phyloP scores from a whole-genome alignment of 2,797 vertebrate genomes.

The Lithobates pipiens region DNA sequence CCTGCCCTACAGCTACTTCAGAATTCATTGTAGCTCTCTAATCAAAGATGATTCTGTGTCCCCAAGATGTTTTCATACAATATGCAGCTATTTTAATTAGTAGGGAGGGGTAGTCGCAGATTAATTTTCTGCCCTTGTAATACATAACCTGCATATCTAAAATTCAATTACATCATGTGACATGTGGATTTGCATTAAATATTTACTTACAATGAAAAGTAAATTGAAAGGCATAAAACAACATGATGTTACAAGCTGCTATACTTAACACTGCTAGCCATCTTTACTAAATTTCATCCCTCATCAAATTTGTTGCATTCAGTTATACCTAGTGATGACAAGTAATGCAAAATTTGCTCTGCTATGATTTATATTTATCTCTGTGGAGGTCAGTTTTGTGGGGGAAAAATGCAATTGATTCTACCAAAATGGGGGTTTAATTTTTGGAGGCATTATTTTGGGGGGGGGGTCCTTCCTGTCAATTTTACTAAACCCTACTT shows the following conservation, averaged over 20 bases:
- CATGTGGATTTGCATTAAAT: not conserved
- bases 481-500: no score
- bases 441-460: no score
- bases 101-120: conserved; percentile 19
- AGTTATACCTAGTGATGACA: not conserved
- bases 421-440: no score
- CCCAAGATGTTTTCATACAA: conserved; percentile 39
- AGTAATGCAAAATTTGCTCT: not conserved
- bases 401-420: no score
- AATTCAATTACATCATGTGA: not conserved
- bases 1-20: conserved; percentile 36
- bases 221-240: not conserved
- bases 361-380: no score
- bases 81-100: conserved; percentile 42
- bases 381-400: no score
- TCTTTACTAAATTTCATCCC: not conserved
- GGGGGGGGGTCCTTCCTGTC: no score
- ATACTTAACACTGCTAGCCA: not conserved
- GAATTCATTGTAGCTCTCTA: conserved; percentile 45
- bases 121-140: conserved; percentile 3
- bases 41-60: conserved; percentile 37
- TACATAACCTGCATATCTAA: not conserved
- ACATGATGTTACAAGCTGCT: not conserved
- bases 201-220: not conserved
- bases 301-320: not conserved